Evolutionary conservation across 2,888 invertebrate species (phyloP), one percentile per base, ranked within the genome.

Genomic region (Clivina fossor): DNA sequence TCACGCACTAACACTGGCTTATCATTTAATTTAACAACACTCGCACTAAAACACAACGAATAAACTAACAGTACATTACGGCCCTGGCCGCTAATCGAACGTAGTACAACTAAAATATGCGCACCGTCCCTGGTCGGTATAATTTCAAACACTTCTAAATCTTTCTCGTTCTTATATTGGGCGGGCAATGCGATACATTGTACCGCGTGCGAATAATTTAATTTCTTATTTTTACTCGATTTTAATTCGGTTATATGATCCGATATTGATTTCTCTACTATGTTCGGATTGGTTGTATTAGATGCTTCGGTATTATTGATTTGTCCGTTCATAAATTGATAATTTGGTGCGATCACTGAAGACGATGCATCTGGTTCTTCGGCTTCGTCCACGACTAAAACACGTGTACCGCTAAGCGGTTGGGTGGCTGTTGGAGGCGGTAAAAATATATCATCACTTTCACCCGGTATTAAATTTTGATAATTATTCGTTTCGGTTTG

Each of bases 111-210:
- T 38, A 90, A 71, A 50, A 90, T 66, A 68, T 86, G 84, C 58
- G 79, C 79, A 59, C 84, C 83, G 67, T 87, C 86, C 59, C 81
- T 80, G 0, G 85, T 85, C 0, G 88, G 85, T 56, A 85, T 67
- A 35, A 90, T 78, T 63, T 84, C 83, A 0, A 80, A 79, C 11
- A 85, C 77, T 64, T 74, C 77, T 38, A 81, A 71, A 63, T 80
- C 76, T 33, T 76, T 76, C 50, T 71, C 71, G 15, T 77, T 69
- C 58, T 76, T 76, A 57, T 80, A 71, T 50, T 72, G 74, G 3
- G 75, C 63, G 9, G 82, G 82, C 60, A 84, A 72, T 63, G 74
- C 71, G 18, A 83, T 68, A 65, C 82, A 82, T 66, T 83, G 83
- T 19, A 83, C 76, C 0, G 82, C 81, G 37, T 71, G 66, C 1